Evolutionary conservation across 2,113 vertebrate genomes (phyloP).

Genomic region (Pavo muticus): DNA sequence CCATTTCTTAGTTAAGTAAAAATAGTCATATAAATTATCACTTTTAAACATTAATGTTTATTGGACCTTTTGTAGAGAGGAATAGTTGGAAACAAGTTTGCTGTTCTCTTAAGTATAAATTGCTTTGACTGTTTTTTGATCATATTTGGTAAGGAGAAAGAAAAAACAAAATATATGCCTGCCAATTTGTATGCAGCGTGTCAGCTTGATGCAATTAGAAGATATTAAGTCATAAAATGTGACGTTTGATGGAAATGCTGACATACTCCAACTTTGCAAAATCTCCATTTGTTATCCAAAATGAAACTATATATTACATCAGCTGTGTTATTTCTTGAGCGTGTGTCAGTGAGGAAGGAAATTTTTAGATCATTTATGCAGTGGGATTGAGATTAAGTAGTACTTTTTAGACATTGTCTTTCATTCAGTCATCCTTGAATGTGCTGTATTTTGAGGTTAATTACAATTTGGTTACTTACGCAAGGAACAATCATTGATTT

Average conservation of each 20-base stretch:
- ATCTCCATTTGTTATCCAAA: neutral
- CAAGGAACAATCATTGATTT: slow-evolving; percentile 55
- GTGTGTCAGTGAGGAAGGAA: neutral
- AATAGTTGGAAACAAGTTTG: slow-evolving; percentile 25
- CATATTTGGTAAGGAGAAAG: slow-evolving; percentile 53
- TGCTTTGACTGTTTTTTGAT: slow-evolving; percentile 43
- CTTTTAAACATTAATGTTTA: slow-evolving; percentile 20
- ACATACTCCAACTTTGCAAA: neutral
- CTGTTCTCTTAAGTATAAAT: neutral
- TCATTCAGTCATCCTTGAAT: slow-evolving; percentile 55
- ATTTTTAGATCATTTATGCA: slow-evolving; percentile 19
- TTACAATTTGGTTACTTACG: slow-evolving; percentile 60
- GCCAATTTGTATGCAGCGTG: neutral
- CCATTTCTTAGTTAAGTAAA: slow-evolving; percentile 6
- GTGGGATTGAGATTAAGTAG: slow-evolving; percentile 43
- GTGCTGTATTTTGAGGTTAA: slow-evolving; percentile 63
- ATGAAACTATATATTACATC: slow-evolving; percentile 7
- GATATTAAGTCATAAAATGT: slow-evolving; percentile 20
- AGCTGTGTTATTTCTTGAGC: slow-evolving; percentile 30
- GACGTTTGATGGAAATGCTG: neutral
- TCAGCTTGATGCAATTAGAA: slow-evolving; percentile 40
- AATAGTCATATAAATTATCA: slow-evolving; percentile 4
- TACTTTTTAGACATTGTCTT: slow-evolving; percentile 59
- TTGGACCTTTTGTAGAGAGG: slow-evolving; percentile 19
- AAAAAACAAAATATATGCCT: neutral